phyloP scores from a whole-genome alignment of 2,797 vertebrate genomes.

The Morelia viridis region DNA sequence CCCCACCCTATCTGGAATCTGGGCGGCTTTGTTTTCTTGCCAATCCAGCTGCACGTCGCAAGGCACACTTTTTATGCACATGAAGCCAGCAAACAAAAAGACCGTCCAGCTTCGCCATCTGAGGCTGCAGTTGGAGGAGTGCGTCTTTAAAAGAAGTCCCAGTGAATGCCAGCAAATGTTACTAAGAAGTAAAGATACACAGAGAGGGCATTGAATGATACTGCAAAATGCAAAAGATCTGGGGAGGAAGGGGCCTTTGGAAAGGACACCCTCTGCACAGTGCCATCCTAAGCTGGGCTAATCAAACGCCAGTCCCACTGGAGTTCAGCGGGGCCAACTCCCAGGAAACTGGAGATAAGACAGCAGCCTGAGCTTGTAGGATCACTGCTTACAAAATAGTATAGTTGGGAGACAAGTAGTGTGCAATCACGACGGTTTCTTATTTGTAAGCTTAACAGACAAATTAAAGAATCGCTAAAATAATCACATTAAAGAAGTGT shows the following conservation, averaged over 20 bases:
- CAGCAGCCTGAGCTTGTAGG: background rate
- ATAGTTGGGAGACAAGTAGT: background rate
- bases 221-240: background rate
- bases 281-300: no score
- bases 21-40: slow-evolving; percentile 1
- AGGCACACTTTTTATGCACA: background rate
- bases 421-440: slow-evolving; percentile 22
- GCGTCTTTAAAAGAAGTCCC: background rate
- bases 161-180: background rate
- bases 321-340: background rate
- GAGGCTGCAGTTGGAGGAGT: background rate
- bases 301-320: no score
- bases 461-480: background rate
- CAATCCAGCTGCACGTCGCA: slow-evolving; percentile 16
- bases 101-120: slow-evolving; percentile 6
- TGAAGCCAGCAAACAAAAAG: slow-evolving; percentile 21
- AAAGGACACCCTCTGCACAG: slow-evolving; percentile 28
- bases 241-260: slow-evolving; percentile 16
- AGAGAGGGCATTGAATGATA: background rate
- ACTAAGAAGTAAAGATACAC: background rate
- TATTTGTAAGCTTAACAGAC: slow-evolving; percentile 9
- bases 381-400: background rate
- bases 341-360: background rate
- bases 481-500: background rate
- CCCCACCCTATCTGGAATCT: background rate